Base-by-base conservation (phyloP, 2,888 invertebrate species). In the Himalopsyche tibetana region DNA sequence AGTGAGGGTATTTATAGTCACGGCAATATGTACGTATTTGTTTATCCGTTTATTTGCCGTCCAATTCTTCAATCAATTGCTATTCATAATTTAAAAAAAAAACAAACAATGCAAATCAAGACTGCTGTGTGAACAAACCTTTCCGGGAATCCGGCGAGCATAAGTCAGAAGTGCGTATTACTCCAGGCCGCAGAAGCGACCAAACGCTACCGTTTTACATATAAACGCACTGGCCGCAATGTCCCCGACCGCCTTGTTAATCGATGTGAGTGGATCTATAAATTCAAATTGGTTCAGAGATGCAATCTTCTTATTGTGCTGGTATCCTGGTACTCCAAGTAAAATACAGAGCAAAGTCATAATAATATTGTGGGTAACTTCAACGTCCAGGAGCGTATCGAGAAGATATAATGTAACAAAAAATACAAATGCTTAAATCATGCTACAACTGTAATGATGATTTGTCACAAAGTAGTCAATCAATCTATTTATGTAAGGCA, bases 261-360 rank as follows among this genome's bases (percentile, higher is more conserved):
- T 82, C 74, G 85, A 82, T 55, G 69, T 45, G 28, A 85, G 69
- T 85, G 85, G 85, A 79, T 74, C 85, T 82, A 85, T 85, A 85
- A 85, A 85, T 85, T 85, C 38, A 85, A 82, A 85, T 85, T 85
- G 85, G 82, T 51, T 82, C 79, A n/a, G 85, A 81, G 85, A 82
- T 85, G 82, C 17, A n/a, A 85, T 82, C 55, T 82, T 82, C n/a
- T 55, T 63, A 63, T 63, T 63, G 63, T 63, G 28, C 63, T 63
- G 63, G 19, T 63, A 63, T 63, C 63, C 63, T 63, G 28, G 63
- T 63, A 63, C 19, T 19, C 63, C 11, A 28, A 28, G 19, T 15
- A 19, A 4, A 63, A 63, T 63, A 63, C 63, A 19, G 63, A 63
- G 63, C 63, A 63, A 63, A 63, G 19, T 63, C 63, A 63, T 63